Evolutionary conservation across 1,140 invertebrate species (phyloP).

Genomic region (Drosophila willistoni): DNA sequence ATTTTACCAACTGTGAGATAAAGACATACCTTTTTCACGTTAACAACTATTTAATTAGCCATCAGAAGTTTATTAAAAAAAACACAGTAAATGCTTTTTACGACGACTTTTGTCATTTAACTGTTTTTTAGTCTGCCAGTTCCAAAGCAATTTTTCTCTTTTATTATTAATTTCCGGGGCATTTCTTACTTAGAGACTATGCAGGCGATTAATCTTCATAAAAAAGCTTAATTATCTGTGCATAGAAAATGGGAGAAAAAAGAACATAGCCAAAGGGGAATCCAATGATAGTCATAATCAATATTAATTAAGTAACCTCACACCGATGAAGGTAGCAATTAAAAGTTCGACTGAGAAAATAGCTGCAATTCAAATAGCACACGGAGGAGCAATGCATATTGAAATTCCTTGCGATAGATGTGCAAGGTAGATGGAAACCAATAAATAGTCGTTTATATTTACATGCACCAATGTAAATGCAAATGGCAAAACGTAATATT

Average conservation of each 20-base stretch:
- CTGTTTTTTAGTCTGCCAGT: no score
- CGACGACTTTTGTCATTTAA: no score
- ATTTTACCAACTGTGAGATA: no score
- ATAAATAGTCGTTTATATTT: slow-evolving; percentile 68
- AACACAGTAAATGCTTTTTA: not conserved
- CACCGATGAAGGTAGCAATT: slow-evolving; percentile 42
- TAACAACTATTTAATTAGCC: no score
- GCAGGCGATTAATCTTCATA: slow-evolving; percentile 63
- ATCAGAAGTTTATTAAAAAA: no score
- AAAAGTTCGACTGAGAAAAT: slow-evolving; percentile 43
- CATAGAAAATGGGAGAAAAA: slow-evolving; percentile 17
- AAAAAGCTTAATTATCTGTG: slow-evolving; percentile 64
- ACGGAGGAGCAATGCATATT: slow-evolving; percentile 32
- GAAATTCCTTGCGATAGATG: slow-evolving; percentile 31
- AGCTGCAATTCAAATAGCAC: not conserved
- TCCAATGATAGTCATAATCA: slow-evolving; percentile 59
- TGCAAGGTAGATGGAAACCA: slow-evolving; percentile 40
- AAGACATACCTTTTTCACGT: no score
- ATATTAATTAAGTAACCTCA: slow-evolving; percentile 64
- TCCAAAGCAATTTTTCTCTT: not conserved
- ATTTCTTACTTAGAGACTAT: not conserved
- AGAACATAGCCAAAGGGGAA: slow-evolving; percentile 20
- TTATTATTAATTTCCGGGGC: not conserved
- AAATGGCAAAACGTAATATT: slow-evolving; percentile 58
- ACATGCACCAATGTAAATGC: slow-evolving; percentile 37